Conservation (phyloP, 2,113 vertebrate species). For the Litocranius walleri region DNA sequence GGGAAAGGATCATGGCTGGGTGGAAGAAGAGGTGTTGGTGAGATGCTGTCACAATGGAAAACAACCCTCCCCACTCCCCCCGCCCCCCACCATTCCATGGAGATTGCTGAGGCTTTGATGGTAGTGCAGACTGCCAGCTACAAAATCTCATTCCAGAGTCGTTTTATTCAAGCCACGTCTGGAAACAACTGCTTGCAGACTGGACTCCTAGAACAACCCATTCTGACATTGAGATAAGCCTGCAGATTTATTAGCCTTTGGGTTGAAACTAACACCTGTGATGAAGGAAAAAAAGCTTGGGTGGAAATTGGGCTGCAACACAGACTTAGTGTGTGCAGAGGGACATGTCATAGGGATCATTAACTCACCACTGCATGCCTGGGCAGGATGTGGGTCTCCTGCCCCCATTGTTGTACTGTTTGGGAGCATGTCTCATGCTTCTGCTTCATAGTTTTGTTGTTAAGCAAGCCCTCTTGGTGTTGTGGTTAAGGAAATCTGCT, state of each 20-base stretch:
- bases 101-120: background rate
- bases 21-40: background rate
- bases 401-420: background rate
- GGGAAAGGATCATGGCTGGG: background rate
- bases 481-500: background rate
- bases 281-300: background rate
- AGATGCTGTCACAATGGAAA: background rate
- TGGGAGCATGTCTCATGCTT: background rate
- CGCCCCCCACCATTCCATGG: background rate
- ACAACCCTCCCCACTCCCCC: accelerated
- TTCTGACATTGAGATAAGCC: background rate
- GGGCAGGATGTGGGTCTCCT: background rate
- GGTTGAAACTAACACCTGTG: background rate
- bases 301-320: background rate
- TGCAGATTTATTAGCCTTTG: background rate
- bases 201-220: background rate
- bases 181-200: background rate
- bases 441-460: background rate
- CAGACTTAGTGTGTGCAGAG: background rate
- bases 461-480: background rate
- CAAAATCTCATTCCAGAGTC: background rate
- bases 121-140: background rate
- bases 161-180: background rate
- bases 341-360: background rate
- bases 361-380: background rate